Evolutionary conservation across 2,113 vertebrate species (phyloP).

Genomic region (Picathartes gymnocephalus): DNA sequence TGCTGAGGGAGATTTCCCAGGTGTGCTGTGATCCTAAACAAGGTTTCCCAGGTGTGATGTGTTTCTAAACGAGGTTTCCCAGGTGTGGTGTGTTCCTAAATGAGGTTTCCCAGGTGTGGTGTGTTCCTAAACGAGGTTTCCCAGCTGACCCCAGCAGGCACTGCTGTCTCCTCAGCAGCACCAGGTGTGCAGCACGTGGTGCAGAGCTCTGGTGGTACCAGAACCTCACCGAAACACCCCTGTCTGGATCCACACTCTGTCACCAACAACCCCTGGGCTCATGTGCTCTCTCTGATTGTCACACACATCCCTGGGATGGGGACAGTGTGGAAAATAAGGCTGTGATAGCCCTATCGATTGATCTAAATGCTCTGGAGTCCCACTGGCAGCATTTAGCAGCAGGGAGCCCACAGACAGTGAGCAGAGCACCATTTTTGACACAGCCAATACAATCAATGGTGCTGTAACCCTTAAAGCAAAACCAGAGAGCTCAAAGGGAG

Average conservation of each 20-base stretch:
- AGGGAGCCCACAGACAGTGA: slow-evolving; percentile 11
- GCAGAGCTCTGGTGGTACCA: not conserved
- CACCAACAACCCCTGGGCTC: not conserved
- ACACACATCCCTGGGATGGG: not conserved
- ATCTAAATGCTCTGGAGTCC: slow-evolving; percentile 50
- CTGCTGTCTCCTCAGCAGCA: not conserved
- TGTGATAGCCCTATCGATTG: slow-evolving; percentile 29
- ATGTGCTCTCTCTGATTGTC: not conserved
- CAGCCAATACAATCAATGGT: slow-evolving; percentile 44
- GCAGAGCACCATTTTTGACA: slow-evolving; percentile 4
- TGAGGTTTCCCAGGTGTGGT: not conserved
- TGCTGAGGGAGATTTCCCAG: not conserved
- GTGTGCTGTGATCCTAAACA: too few relatives aligned
- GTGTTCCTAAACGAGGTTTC: not conserved
- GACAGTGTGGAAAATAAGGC: slow-evolving; percentile 30
- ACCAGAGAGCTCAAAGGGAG: not conserved
- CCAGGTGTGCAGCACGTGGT: not conserved
- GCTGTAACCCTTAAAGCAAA: slow-evolving; percentile 41
- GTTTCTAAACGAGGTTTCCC: not conserved
- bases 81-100: not conserved
- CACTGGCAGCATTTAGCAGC: slow-evolving; percentile 59
- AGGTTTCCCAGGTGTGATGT: not conserved
- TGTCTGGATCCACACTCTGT: accelerated
- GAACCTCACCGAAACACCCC: not conserved
- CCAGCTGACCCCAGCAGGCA: not conserved